These are phyloP conservation scores for Gavia stellata DNA, from an alignment of 2,113 vertebrate species.

Conservation along the genomic window DNA sequence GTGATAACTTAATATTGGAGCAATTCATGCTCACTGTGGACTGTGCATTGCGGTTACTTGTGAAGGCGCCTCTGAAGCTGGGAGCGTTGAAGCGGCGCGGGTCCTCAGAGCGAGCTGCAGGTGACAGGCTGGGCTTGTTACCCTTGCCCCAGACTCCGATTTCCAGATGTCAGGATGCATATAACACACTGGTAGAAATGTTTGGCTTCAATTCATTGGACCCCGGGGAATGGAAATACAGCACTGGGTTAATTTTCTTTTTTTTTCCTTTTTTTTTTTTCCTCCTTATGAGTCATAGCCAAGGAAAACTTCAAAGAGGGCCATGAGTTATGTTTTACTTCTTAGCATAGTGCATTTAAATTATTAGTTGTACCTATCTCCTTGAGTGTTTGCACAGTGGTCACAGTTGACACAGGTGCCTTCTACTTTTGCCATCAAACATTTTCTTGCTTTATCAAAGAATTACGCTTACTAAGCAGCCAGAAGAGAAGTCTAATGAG, in stretches of 20 bases:
- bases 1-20: neutral
- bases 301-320: neutral
- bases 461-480: neutral
- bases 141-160: neutral
- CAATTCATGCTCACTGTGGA: neutral
- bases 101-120: neutral
- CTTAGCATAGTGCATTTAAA: neutral
- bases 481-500: neutral
- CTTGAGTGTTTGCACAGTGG: neutral
- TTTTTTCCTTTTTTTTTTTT: no score
- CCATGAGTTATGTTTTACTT: neutral
- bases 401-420: slow-evolving; percentile 32
- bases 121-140: neutral
- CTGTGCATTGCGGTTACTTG: fast-evolving
- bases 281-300: neutral
- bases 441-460: neutral
- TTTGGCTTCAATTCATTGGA: neutral
- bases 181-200: neutral
- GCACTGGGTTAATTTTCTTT: neutral
- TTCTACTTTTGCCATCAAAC: neutral
- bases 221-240: neutral
- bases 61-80: neutral
- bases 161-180: neutral
- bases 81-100: fast-evolving
- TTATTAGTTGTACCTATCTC: neutral